A percentile compares a stretch with the other conserved stretches of the same genome.
Conservation (phyloP, 2,797 vertebrate species). For the Aplochiton taeniatus region DNA sequence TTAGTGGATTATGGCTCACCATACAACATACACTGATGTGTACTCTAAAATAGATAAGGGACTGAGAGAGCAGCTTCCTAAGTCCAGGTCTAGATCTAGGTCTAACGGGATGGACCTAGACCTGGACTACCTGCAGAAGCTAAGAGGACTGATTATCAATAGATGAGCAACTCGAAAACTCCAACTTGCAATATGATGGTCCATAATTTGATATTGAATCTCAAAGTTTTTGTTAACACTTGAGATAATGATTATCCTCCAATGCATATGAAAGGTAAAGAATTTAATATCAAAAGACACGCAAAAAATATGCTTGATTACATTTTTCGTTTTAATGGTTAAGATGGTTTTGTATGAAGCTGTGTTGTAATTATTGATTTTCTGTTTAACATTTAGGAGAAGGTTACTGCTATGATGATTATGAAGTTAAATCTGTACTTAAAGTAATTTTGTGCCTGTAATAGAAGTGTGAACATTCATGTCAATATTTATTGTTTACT, state of each 20-base stretch:
- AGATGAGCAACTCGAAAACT: conserved; percentile 20
- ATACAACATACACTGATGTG: conserved; percentile 52
- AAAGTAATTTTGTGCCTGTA: conserved; percentile 74
- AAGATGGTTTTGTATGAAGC: neutral
- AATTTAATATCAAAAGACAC: conserved; percentile 23
- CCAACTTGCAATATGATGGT: conserved; percentile 64
- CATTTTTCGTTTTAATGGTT: neutral
- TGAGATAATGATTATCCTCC: too few relatives aligned
- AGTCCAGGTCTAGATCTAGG: conserved; percentile 81
- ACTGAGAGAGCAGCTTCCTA: conserved; percentile 48
- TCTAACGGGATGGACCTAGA: conserved; percentile 85
- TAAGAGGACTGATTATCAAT: conserved; percentile 16
- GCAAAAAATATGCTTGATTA: conserved; percentile 22
- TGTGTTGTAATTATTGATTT: conserved; percentile 31
- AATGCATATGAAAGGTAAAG: neutral
- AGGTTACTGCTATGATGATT: conserved; percentile 35
- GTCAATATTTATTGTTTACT: conserved; percentile 60
- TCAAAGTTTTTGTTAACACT: conserved; percentile 18
- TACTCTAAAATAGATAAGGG: conserved; percentile 31
- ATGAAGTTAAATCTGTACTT: conserved; percentile 44
- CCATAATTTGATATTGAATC: conserved; percentile 39
- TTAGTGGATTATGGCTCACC: conserved; percentile 39
- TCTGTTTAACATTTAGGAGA: conserved; percentile 32
- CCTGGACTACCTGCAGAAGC: conserved; percentile 49
- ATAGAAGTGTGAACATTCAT: conserved; percentile 58